Conservation (phyloP, 2,797 vertebrate genomes). For the Smutsia temminckii region DNA sequence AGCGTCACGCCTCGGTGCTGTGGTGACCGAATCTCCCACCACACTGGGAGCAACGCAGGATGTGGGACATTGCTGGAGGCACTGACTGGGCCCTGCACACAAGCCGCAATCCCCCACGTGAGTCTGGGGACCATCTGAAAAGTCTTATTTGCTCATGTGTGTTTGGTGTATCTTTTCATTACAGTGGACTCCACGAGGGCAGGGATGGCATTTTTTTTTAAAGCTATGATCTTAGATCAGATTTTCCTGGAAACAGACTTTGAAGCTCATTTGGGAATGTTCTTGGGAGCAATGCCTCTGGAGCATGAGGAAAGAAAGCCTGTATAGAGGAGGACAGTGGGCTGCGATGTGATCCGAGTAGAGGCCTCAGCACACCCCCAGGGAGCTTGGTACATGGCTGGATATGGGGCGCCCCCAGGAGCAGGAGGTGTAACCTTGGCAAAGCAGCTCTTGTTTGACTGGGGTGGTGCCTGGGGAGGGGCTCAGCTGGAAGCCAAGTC, state of each 20-base stretch:
- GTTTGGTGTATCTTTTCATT: neutral
- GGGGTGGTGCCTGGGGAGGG: neutral
- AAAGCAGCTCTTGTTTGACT: neutral
- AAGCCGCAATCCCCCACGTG: neutral
- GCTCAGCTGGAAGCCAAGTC: neutral
- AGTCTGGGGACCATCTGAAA: neutral
- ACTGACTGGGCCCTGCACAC: neutral
- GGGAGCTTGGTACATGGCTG: neutral
- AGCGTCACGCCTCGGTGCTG: neutral
- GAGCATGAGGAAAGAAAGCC: neutral
- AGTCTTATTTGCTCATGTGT: neutral
- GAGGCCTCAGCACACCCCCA: neutral
- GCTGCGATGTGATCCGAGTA: neutral
- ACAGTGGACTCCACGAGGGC: neutral
- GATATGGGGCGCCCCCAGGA: neutral
- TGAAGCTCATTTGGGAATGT: neutral
- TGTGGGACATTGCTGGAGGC: neutral
- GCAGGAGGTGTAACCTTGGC: neutral
- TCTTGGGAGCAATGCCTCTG: neutral
- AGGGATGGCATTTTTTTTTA: neutral
- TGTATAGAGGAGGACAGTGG: neutral
- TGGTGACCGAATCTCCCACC: neutral
- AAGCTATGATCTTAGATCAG: neutral
- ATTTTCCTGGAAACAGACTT: neutral
- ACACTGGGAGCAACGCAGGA: slow-evolving; percentile 22